A percentile compares a stretch with the other conserved stretches of the same genome.
Conservation (phyloP, 2,888 invertebrate species). For the Byasa hedistus region DNA sequence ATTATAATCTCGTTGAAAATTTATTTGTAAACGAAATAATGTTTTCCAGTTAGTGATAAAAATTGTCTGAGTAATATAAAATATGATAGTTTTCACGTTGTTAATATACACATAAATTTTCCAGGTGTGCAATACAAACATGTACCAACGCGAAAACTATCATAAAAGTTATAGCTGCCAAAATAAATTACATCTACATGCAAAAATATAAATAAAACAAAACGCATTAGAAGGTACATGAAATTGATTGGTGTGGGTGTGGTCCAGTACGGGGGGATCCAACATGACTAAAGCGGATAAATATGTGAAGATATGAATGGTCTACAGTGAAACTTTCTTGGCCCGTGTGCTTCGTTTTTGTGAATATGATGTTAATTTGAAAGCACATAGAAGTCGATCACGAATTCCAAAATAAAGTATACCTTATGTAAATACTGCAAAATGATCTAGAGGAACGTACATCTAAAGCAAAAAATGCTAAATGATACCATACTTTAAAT, state of each 20-base stretch:
- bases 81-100: conserved; percentile 31
- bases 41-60: background rate
- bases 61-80: conserved; percentile 32
- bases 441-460: background rate
- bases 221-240: conserved; percentile 28
- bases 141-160: conserved; percentile 43
- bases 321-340: conserved; percentile 21
- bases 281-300: conserved; percentile 22
- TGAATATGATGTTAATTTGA: conserved; percentile 30
- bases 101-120: conserved; percentile 19
- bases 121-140: background rate
- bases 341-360: conserved; percentile 19
- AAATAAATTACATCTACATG: conserved; percentile 43
- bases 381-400: conserved; percentile 19
- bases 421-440: conserved; percentile 15
- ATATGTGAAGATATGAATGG: conserved; percentile 14
- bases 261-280: conserved; percentile 4
- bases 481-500: background rate
- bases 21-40: background rate
- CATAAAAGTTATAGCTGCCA: conserved; percentile 45
- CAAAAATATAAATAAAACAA: conserved; percentile 38
- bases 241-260: conserved; percentile 1
- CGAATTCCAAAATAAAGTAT: conserved; percentile 8
- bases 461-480: background rate
- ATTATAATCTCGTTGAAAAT: background rate